Evolutionary conservation across 2,888 invertebrate species (phyloP), one percentile per base, ranked within the genome.

Genomic region (Celastrina argiolus): DNA sequence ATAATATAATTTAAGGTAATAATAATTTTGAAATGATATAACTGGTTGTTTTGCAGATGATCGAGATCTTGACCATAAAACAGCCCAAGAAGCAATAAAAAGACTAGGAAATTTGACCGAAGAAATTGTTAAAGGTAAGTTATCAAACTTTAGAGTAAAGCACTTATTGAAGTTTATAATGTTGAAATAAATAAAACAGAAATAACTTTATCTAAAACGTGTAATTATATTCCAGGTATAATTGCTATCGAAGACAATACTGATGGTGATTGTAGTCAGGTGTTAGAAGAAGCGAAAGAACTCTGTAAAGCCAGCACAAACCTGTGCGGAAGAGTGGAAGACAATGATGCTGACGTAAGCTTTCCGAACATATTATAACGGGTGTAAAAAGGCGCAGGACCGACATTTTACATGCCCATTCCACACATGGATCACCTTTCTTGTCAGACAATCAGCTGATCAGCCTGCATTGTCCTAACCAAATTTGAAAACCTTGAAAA

Each of bases 101-200:
- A 75, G 76, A 0, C 80, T 87, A 31, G 75, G 79, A 4, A 77
- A 81, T 4, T 68, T 82, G 45, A 74, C 83, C 69, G 83, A 86
- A 0, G 77, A 76, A n/a, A 74, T 87, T 2, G 73, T 81, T 2
- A 76, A 76, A 72, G 87, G 87, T 85, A 69, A 74, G 70, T 5
- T 31, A 6, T 31, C 31, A 51, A 45, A 45, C 1, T 45, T 31
- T 3, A 7, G 31, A 12, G 10, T 36, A 36, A 1, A 36, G 10
- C 1, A 12, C 2, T 36, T 36, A 36, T 36, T 36, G 0, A n/a
- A 36, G 36, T 36, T 36, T 10, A 36, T 1, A 8, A 12, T 3
- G 18, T 18, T 45, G 18, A 2, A 10, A 45, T 2, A 42, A 16
- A 7, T 16, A 42, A 42, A 42, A 42, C 26, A 28, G 7, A 7